These are phyloP conservation scores for Acomys russatus DNA, from an alignment of 2,797 vertebrate species.

Conservation along the genomic window DNA sequence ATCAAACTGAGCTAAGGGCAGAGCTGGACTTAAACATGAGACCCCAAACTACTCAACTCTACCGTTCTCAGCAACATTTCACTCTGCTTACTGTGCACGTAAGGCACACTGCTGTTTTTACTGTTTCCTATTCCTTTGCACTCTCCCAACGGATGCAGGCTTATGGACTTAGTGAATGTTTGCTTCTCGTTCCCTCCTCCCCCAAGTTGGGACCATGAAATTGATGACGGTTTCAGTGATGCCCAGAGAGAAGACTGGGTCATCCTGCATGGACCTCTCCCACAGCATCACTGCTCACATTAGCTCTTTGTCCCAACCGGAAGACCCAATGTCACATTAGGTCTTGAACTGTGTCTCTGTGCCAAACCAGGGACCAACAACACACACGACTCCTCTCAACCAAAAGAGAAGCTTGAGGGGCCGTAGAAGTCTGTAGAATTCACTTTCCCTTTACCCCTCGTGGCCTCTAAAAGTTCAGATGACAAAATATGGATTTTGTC, in stretches of 20 bases:
- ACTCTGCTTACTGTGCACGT: fast-evolving
- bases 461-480: neutral
- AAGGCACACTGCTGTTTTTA: neutral
- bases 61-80: neutral
- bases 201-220: neutral
- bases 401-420: neutral
- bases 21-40: neutral
- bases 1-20: neutral
- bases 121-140: neutral
- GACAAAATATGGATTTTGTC: neutral
- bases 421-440: neutral
- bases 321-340: neutral
- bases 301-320: neutral
- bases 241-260: neutral
- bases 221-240: neutral
- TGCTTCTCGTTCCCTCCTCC: neutral
- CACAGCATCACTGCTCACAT: neutral
- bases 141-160: neutral
- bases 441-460: neutral
- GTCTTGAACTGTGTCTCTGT: neutral
- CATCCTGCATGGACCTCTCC: neutral
- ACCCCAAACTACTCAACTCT: neutral
- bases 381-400: neutral
- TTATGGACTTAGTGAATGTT: neutral
- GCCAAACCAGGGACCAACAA: neutral